Base-by-base conservation (phyloP, 2,888 invertebrate species). In the Diplazon laetatorius region DNA sequence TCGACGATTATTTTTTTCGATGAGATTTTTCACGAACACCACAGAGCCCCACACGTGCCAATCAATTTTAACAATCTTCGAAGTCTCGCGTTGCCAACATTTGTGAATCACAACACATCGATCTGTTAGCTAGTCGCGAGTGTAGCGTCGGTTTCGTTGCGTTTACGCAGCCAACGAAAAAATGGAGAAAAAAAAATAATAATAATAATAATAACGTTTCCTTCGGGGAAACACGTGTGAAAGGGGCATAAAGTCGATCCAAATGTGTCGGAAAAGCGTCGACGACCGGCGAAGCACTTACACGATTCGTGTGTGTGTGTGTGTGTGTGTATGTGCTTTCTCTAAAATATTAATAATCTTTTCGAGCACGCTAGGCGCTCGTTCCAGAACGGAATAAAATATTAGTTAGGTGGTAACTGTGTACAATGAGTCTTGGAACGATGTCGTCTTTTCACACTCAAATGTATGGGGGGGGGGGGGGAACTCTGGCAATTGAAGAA, bases 311-410 rank as follows among this genome's bases (percentile, higher is more conserved):
- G 69, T n/a, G n/a, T n/a, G n/a, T n/a, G n/a, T n/a, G n/a, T n/a
- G n/a, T n/a, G n/a, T n/a, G n/a, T n/a, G n/a, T n/a, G n/a, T n/a
- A n/a, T n/a, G n/a, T 30, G 71, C 46, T 1, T 65, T 69, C 14
- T 30, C 46, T 69, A 59, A 80, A 60, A 20, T 68, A 76, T 70
- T 57, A 74, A 65, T 35, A 73, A 50, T 16, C 63, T 25, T 35
- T 18, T 14, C 20, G 22, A 52, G 57, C 80, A 80, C 78, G 80
- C 80, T 9, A 78, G 30, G 55, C 52, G 66, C 30, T 60, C 60
- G 50, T 63, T 68, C 35, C n/a, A 46, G 12, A 16, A 48, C 52
- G 63, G 6, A 65, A 76, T 78, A 55, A 72, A 65, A 69, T 55
- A 65, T 69, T 22, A 59, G 12, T 16, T 6, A 52, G 22, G 12